phyloP scores from a whole-genome alignment of 2,888 invertebrate species.

The Volucella zonaria region DNA sequence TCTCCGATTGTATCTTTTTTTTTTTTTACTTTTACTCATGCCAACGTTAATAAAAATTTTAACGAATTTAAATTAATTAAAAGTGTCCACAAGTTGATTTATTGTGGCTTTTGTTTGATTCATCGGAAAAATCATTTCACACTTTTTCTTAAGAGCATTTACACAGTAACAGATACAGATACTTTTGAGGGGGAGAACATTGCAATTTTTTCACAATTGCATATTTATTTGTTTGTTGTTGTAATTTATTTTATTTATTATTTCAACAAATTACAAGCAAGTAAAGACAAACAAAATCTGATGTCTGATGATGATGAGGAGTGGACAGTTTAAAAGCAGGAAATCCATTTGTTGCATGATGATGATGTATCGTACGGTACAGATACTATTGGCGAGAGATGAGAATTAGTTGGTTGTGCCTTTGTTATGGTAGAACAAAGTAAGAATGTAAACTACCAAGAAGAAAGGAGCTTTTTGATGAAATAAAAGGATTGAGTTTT shows the following conservation, averaged over 20 bases:
- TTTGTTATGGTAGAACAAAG: constrained; percentile 24
- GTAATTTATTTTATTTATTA: constrained; percentile 12
- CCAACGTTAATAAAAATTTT: constrained; percentile 32
- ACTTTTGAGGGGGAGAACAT: not conserved
- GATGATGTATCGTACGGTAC: constrained; percentile 25
- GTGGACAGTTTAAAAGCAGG: constrained; percentile 51
- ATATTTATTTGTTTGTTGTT: not conserved
- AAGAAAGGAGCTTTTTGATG: not conserved
- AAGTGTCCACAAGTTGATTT: constrained; percentile 32
- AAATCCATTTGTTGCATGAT: constrained; percentile 11
- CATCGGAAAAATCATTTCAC: constrained; percentile 16
- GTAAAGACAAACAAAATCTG: constrained; percentile 4
- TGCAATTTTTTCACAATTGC: constrained; percentile 2
- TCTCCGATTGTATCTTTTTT: not conserved
- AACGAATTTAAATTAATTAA: constrained; percentile 31
- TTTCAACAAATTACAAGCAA: constrained; percentile 13
- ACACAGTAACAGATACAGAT: not conserved
- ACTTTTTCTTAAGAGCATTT: not conserved
- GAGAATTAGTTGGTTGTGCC: constrained; percentile 11
- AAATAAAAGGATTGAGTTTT: no score
- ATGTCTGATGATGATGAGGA: not conserved
- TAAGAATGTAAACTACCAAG: not conserved
- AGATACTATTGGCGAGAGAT: not conserved
- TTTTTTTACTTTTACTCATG: constrained; percentile 14
- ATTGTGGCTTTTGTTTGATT: constrained; percentile 39